phyloP scores from a whole-genome alignment of 2,797 vertebrate species.

The Oreonectes daqikongensis region DNA sequence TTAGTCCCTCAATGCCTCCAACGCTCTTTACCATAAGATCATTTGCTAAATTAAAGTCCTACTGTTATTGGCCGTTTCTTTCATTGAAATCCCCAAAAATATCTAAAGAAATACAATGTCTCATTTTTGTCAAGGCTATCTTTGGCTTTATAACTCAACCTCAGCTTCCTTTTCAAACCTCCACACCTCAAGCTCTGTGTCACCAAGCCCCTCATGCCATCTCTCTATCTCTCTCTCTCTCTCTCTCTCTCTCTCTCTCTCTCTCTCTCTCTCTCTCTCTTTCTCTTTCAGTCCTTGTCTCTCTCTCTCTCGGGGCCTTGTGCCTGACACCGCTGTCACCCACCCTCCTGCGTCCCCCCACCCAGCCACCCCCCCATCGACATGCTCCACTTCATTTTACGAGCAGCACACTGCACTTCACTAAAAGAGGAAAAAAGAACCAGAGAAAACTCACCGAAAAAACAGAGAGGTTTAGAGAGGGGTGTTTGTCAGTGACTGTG shows the following conservation, averaged over 20 bases:
- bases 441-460: slow-evolving; percentile 47
- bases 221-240: slow-evolving; percentile 49
- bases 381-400: slow-evolving; percentile 78
- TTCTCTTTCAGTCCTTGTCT: slow-evolving; percentile 55
- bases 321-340: slow-evolving; percentile 69
- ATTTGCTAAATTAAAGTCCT: not conserved
- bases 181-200: slow-evolving; percentile 54
- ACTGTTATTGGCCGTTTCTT: not conserved
- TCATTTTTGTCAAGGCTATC: not conserved
- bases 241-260: slow-evolving; percentile 59
- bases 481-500: slow-evolving; percentile 50
- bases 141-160: slow-evolving; percentile 9
- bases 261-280: slow-evolving; percentile 52
- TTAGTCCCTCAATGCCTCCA: not conserved
- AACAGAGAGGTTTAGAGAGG: slow-evolving; percentile 36
- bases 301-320: slow-evolving; percentile 63
- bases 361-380: slow-evolving; percentile 58
- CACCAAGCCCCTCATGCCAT: slow-evolving; percentile 44
- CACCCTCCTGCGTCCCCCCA: slow-evolving; percentile 44
- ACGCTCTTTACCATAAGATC: not conserved
- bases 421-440: slow-evolving; percentile 52
- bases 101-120: not conserved
- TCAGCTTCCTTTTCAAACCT: slow-evolving; percentile 40
- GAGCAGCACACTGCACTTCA: slow-evolving; percentile 69
- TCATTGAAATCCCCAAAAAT: not conserved